Evolutionary conservation across 2,797 vertebrate species (phyloP).

Genomic region (Garrulus glandarius): DNA sequence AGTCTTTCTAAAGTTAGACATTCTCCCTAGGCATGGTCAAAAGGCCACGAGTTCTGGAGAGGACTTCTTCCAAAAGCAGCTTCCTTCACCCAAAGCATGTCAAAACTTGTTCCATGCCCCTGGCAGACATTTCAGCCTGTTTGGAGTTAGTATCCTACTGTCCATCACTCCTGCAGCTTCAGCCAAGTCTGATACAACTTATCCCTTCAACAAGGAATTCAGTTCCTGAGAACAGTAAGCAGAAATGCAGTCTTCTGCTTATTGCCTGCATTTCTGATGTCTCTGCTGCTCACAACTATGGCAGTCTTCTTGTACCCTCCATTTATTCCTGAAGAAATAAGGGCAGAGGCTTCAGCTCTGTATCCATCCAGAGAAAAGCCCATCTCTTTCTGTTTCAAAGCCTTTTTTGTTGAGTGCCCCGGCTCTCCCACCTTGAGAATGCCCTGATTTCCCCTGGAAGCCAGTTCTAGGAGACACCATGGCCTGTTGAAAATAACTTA

Average conservation of each 20-base stretch:
- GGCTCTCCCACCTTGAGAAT: fast-evolving
- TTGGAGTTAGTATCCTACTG: not conserved
- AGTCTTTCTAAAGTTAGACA: not conserved
- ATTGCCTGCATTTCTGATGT: not conserved
- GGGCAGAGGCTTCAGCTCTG: not conserved
- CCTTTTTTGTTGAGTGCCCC: not conserved
- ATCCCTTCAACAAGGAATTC: not conserved
- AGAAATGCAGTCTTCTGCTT: not conserved
- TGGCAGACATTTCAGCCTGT: not conserved
- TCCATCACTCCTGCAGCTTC: not conserved
- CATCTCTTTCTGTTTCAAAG: not conserved
- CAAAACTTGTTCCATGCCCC: not conserved
- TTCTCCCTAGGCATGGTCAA: not conserved
- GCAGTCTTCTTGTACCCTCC: not conserved
- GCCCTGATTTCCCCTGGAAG: not conserved
- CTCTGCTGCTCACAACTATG: not conserved
- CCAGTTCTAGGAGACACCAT: not conserved
- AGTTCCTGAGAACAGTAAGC: too few species aligned
- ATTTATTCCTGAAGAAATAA: not conserved
- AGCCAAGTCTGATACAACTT: not conserved
- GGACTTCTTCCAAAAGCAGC: not conserved
- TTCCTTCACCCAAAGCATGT: not conserved
- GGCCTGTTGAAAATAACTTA: not conserved
- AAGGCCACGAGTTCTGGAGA: not conserved
- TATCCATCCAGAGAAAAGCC: not conserved